A percentile compares a stretch with the other conserved stretches of the same genome.
Evolutionary conservation across 2,888 invertebrate species (phyloP).

Genomic region (Oxytorus armatus): DNA sequence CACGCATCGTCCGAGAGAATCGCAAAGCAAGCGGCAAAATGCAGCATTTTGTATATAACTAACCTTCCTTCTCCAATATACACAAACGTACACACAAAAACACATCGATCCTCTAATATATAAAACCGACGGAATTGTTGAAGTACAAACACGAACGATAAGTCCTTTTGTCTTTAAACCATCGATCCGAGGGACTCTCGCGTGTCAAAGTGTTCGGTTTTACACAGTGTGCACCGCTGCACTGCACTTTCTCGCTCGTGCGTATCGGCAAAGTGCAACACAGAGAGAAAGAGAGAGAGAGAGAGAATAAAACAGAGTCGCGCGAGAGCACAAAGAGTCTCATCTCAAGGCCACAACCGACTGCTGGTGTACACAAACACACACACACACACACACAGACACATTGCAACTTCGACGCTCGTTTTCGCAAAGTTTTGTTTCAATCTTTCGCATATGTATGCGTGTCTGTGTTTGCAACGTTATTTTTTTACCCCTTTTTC

Average conservation of each 20-base stretch:
- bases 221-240: background rate
- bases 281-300: constrained; percentile 8
- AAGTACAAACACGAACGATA: no score
- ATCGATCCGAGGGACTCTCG: constrained; percentile 60
- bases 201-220: constrained; percentile 49
- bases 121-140: no score
- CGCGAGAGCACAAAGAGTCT: constrained; percentile 82
- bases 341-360: constrained; percentile 82
- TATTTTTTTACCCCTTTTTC: background rate
- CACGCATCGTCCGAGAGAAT: constrained; percentile 33
- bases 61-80: constrained; percentile 6
- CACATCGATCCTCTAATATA: background rate
- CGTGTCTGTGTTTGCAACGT: no score
- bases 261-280: constrained; percentile 53
- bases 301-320: constrained; percentile 43
- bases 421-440: background rate
- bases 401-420: constrained; percentile 15
- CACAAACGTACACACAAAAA: background rate
- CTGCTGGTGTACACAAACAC: background rate
- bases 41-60: constrained; percentile 9
- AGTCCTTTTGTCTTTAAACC: no score
- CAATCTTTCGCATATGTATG: background rate
- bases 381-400: background rate
- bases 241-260: constrained; percentile 52
- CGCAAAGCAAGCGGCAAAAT: constrained; percentile 22